phyloP scores from a whole-genome alignment of 2,797 vertebrate genomes.

The Chloroceryle inda region DNA sequence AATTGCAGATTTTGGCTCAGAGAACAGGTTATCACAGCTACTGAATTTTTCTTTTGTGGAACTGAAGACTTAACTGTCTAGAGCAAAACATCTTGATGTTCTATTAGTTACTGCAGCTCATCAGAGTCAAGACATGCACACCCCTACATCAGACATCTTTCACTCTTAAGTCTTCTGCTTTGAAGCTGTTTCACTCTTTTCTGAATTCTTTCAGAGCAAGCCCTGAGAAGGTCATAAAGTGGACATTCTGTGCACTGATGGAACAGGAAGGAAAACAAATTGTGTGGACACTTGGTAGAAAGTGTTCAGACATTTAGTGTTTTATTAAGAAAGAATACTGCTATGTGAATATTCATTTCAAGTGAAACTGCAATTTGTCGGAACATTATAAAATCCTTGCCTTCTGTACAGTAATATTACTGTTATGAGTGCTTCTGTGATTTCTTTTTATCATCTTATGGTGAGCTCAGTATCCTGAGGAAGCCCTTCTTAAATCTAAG shows the following conservation, averaged over 20 bases:
- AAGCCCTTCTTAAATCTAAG: not conserved
- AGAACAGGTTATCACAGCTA: not conserved
- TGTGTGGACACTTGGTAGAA: not conserved
- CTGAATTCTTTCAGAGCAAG: not conserved
- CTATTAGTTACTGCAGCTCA: not conserved
- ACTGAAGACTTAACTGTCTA: not conserved
- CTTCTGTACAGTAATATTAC: conserved; percentile 2
- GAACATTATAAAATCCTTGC: not conserved
- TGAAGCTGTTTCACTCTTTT: not conserved
- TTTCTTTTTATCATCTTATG: conserved; percentile 29
- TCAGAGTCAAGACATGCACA: not conserved
- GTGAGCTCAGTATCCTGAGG: not conserved
- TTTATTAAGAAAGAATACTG: not conserved
- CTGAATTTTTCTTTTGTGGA: not conserved
- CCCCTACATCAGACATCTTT: not conserved
- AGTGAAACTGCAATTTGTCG: not conserved
- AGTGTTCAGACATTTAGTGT: not conserved
- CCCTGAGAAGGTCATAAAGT: not conserved
- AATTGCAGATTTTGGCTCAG: not conserved
- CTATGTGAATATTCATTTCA: not conserved
- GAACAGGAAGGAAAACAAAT: not conserved
- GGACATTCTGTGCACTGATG: not conserved
- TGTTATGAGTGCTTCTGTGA: conserved; percentile 16
- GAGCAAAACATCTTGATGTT: not conserved
- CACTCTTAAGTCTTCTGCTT: not conserved